Conservation (phyloP, 2,888 invertebrate species). For the Rhopalosiphum nymphaeae region DNA sequence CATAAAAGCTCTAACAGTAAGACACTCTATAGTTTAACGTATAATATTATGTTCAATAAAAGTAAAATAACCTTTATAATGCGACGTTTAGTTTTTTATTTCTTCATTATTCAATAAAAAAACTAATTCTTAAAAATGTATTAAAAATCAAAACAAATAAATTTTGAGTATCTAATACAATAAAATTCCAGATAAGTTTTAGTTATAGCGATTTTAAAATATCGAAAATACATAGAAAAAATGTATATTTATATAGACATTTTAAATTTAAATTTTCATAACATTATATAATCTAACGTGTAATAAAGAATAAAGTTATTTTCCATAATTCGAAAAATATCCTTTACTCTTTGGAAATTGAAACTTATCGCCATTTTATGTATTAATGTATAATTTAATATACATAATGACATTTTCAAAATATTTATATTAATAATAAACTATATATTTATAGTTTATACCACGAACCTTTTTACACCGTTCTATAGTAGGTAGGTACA, state of each 20-base stretch:
- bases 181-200: neutral
- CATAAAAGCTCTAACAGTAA: neutral
- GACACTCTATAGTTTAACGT: neutral
- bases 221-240: neutral
- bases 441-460: too few species aligned
- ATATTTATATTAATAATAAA: too few species aligned
- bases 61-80: neutral
- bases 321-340: neutral
- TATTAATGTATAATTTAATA: neutral
- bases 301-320: neutral
- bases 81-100: neutral
- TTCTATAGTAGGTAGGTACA: too few species aligned
- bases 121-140: neutral
- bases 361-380: neutral
- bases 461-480: too few species aligned
- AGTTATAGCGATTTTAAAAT: neutral
- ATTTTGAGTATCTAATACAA: too few species aligned
- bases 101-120: neutral
- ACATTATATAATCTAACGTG: neutral
- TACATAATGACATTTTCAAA: neutral
- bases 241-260: neutral
- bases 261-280: too few species aligned
- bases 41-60: too few species aligned
- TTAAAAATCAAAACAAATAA: neutral
- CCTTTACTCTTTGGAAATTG: neutral